phyloP scores from a whole-genome alignment of 1,140 invertebrate genomes.

The Pomacea maculata region DNA sequence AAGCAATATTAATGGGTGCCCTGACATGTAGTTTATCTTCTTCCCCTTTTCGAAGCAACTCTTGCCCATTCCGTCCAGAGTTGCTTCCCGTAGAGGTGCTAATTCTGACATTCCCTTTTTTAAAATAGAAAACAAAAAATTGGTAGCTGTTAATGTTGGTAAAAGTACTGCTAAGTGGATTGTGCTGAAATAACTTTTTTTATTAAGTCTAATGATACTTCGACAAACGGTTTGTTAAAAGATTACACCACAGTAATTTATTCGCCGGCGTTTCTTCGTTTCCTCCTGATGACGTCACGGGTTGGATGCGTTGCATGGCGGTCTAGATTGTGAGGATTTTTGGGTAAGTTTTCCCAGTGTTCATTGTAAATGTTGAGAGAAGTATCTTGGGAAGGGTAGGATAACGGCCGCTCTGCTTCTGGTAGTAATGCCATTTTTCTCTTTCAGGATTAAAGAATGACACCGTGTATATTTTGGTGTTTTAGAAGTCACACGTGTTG shows the following conservation, averaged over 20 bases:
- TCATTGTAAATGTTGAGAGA: slow-evolving; percentile 31
- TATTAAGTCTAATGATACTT: background rate
- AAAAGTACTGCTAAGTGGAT: background rate
- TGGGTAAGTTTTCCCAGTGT: slow-evolving; percentile 64
- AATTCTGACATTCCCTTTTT: background rate
- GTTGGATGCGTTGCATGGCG: slow-evolving; percentile 54
- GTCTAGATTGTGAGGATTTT: slow-evolving; percentile 55
- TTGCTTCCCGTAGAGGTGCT: too few species aligned
- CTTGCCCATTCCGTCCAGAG: too few species aligned
- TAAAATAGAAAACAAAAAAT: background rate
- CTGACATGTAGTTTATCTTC: too few species aligned
- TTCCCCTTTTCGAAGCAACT: too few species aligned
- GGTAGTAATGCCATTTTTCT: too few species aligned
- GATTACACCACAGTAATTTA: background rate
- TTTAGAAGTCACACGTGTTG: too few species aligned
- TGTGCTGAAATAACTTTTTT: background rate
- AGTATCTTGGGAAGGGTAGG: slow-evolving; percentile 17
- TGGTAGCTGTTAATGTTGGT: background rate
- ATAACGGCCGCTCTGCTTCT: background rate
- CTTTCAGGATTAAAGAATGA: too few species aligned
- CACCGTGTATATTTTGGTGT: too few species aligned
- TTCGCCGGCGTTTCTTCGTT: background rate
- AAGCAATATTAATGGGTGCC: too few species aligned
- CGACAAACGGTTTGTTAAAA: background rate
- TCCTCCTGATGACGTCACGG: slow-evolving; percentile 21